Conservation (phyloP, 1,140 invertebrate species). For the Polypedilum vanderplanki region DNA sequence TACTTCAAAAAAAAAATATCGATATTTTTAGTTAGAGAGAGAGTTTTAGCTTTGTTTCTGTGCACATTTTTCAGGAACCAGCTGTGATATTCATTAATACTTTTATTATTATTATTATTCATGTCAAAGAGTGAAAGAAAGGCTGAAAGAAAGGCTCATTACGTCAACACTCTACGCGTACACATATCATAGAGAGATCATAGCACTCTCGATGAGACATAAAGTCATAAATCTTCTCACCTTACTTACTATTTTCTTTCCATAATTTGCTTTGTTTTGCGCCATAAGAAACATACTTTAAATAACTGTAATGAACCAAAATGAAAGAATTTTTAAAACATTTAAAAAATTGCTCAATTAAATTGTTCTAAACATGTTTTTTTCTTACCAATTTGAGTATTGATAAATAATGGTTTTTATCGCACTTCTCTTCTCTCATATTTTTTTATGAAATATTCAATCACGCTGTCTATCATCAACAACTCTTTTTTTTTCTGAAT, state of each 20-base stretch:
- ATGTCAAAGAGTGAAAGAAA: background rate
- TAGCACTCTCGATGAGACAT: too few species aligned
- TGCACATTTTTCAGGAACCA: constrained; percentile 8
- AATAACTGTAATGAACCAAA: background rate
- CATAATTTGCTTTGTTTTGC: too few species aligned
- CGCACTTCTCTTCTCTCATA: background rate
- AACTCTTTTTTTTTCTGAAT: constrained; percentile 26
- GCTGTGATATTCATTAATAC: constrained; percentile 22
- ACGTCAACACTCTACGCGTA: background rate
- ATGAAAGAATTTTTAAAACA: background rate
- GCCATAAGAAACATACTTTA: background rate
- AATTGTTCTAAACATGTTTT: too few species aligned
- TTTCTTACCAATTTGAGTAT: background rate
- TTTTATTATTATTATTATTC: background rate
- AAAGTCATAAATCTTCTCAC: too few species aligned
- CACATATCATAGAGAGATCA: too few species aligned
- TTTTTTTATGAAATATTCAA: constrained; percentile 8
- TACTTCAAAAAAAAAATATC: too few species aligned
- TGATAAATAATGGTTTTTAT: constrained; percentile 28
- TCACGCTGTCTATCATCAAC: constrained; percentile 27
- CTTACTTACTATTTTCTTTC: too few species aligned
- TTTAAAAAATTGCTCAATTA: background rate
- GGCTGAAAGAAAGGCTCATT: constrained; percentile 1
- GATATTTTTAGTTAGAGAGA: background rate
- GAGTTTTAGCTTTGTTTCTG: background rate